Conservation (phyloP, 2,113 vertebrate genomes). For the Plecotus auritus region DNA sequence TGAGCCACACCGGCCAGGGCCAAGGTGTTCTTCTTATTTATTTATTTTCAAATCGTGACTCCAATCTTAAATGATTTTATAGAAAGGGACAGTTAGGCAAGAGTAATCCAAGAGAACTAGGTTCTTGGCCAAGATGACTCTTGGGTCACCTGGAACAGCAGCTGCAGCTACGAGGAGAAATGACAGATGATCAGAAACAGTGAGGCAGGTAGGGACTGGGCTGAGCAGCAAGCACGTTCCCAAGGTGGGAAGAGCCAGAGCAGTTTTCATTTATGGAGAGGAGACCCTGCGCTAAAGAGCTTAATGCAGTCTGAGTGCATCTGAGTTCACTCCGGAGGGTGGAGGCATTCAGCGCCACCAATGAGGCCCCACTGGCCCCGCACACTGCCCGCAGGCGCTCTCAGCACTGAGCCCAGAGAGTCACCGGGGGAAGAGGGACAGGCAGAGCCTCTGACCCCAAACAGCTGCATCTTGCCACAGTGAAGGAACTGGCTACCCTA, state of each 20-base stretch:
- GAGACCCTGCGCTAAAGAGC: background rate
- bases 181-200: background rate
- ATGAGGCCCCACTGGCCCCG: background rate
- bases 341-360: constrained; percentile 9
- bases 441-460: background rate
- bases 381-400: background rate
- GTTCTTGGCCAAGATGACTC: background rate
- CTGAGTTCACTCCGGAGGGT: constrained; percentile 45
- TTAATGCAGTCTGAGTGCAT: background rate
- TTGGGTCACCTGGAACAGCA: background rate
- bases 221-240: background rate
- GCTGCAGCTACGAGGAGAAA: background rate
- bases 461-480: background rate
- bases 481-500: background rate
- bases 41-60: background rate
- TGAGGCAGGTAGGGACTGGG: background rate
- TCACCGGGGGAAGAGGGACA: background rate
- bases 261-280: background rate
- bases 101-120: background rate
- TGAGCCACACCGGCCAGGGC: too few relatives aligned
- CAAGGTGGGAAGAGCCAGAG: background rate
- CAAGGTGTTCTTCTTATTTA: background rate
- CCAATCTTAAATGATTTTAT: background rate
- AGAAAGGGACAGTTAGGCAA: background rate
- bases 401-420: background rate